Evolutionary conservation across 2,113 vertebrate species (phyloP), one percentile per base, ranked within the genome.

Genomic region (Corynorhinus townsendii): DNA sequence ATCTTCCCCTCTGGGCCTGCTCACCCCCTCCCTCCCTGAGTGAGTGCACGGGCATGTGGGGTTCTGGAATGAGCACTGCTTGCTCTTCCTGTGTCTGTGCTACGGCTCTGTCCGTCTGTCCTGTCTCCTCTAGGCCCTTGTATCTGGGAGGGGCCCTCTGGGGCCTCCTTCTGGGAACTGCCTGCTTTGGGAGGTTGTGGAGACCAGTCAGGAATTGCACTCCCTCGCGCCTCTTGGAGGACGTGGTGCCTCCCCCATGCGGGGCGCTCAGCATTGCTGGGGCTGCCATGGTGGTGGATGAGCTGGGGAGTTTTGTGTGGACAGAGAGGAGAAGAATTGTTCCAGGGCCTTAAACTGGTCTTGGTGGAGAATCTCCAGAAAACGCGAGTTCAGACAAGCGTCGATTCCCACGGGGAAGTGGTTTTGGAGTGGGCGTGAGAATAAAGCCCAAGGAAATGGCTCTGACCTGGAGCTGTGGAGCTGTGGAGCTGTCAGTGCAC

Each of bases 281-380:
- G 69, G 49, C 76, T n/a, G 59, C 59, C 76, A 5, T 17, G 35
- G 47, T 7, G 52, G 19, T 28, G 30, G 19, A 54, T 15, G 9
- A 88, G 43, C 52, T 47, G 26, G 45, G 77, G 71, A 30, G 38
- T 79, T 73, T 33, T 68, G n/a, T 11, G 56, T 59, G 56, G 24
- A 26, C 56, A 0, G 56, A 24, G 22, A 59, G 56, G 56, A 28
- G 11, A 30, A 72, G 75, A 56, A 71, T 28, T 38, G 28, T 76
- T 30, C 54, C 30, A 43, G 43, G 45, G 19, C 54, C 47, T 90
- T n/a, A 17, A 38, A 16, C 38, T 83, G 35, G 69, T 35, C n/a
- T 79, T 59, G 64, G 75, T 86, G 69, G 68, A 76, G 89, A 90
- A 83, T 33, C 69, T 49, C 45, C 66, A n/a, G 75, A 56, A 82